Conservation (phyloP, 2,797 vertebrate genomes). For the Mus caroli region DNA sequence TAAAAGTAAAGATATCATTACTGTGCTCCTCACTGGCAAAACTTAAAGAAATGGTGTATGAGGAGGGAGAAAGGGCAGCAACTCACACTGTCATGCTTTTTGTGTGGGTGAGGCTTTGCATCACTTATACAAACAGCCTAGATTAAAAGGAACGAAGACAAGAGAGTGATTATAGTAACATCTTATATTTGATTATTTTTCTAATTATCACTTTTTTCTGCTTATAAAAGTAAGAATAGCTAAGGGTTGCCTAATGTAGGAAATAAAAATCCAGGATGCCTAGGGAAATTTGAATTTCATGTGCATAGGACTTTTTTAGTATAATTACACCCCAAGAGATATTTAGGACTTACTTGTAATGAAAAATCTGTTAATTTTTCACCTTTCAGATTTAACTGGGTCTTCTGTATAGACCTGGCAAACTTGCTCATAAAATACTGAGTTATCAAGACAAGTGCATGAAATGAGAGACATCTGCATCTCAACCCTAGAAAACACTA, state of each 20-base stretch:
- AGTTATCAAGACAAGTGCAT: neutral
- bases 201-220: neutral
- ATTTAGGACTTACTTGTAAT: neutral
- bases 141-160: neutral
- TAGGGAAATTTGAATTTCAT: slow-evolving; percentile 54
- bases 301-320: slow-evolving; percentile 22
- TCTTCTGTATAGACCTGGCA: neutral
- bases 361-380: neutral
- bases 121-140: neutral
- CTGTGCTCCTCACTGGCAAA: neutral
- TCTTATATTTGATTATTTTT: slow-evolving; percentile 1
- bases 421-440: neutral
- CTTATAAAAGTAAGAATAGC: slow-evolving; percentile 24
- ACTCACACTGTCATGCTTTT: neutral
- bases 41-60: neutral
- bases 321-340: neutral
- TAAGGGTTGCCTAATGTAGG: neutral
- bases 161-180: neutral
- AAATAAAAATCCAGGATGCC: neutral
- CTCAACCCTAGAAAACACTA: neutral
- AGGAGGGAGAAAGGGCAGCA: neutral
- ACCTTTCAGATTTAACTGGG: neutral
- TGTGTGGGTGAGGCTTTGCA: neutral
- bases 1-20: neutral
- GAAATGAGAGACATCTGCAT: neutral